These are phyloP conservation scores for Ephydatia muelleri DNA, from an alignment of 37 sponge, comb jelly and placozoan species.

Conservation along the genomic window DNA sequence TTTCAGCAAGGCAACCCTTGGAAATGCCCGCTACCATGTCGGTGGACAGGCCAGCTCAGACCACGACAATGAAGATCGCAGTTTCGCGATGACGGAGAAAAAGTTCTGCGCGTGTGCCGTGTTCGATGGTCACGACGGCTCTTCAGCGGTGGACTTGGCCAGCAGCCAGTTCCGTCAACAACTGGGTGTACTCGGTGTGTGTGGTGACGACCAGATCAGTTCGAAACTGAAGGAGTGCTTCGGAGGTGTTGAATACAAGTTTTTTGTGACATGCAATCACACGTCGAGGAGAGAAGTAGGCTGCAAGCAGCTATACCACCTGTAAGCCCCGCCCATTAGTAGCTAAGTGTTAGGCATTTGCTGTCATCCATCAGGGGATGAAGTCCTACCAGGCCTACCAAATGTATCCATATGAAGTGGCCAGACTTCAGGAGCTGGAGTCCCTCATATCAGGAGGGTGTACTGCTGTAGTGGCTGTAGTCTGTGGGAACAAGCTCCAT, in stretches of 20 bases:
- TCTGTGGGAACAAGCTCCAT: constrained; percentile 66
- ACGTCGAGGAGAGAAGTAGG: constrained; percentile 38
- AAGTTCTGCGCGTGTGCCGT: constrained; percentile 61
- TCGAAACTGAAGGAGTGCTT: constrained; percentile 44
- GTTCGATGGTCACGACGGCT: constrained; percentile 94
- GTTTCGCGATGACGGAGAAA: constrained; percentile 21
- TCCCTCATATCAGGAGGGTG: constrained; percentile 72
- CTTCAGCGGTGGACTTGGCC: constrained; percentile 64
- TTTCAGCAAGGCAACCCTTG: constrained; percentile 31
- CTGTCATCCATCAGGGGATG: constrained; percentile 35
- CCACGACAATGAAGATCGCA: constrained; percentile 72
- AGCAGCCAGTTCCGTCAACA: constrained; percentile 29
- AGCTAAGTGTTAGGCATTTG: no score
- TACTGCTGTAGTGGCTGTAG: constrained; percentile 81
- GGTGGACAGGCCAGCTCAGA: constrained; percentile 16
- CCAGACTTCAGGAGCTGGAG: constrained; percentile 61
- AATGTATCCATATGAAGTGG: constrained; percentile 67
- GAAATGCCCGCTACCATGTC: constrained; percentile 58
- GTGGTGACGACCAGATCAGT: neutral
- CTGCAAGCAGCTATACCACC: constrained; percentile 39
- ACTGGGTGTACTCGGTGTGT: neutral
- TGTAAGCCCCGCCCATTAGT: no score
- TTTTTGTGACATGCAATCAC: constrained; percentile 41
- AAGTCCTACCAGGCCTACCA: constrained; percentile 86
- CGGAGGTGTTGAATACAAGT: constrained; percentile 47